Evolutionary conservation across 2,888 invertebrate species (phyloP).

Genomic region (Agonopterix arenella): DNA sequence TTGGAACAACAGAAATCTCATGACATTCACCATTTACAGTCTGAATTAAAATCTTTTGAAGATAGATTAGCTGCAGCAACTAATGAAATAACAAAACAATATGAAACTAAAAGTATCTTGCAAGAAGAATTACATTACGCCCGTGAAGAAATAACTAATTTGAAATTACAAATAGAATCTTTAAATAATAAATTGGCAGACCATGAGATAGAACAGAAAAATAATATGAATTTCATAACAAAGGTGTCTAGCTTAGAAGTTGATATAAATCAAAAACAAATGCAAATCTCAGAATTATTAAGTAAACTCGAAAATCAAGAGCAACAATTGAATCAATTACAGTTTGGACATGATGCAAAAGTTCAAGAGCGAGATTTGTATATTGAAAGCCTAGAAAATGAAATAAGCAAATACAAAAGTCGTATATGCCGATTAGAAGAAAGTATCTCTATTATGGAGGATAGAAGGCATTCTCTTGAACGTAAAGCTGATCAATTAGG

Average conservation of each 20-base stretch:
- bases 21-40: slow-evolving; percentile 32
- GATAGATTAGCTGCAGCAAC: slow-evolving; percentile 28
- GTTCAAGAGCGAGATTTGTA: slow-evolving; percentile 85
- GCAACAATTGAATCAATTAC: slow-evolving; percentile 51
- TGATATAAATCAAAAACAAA: slow-evolving; percentile 54
- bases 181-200: slow-evolving; percentile 59
- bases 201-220: slow-evolving; percentile 59
- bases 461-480: slow-evolving; percentile 77
- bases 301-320: slow-evolving; percentile 46
- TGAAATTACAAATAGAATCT: slow-evolving; percentile 43
- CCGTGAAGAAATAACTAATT: slow-evolving; percentile 38
- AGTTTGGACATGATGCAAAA: slow-evolving; percentile 79
- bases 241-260: slow-evolving; percentile 55
- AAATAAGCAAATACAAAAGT: slow-evolving; percentile 79
- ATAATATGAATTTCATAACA: slow-evolving; percentile 50
- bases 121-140: slow-evolving; percentile 38
- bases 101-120: slow-evolving; percentile 31
- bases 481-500: slow-evolving; percentile 79
- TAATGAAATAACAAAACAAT: slow-evolving; percentile 37
- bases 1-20: slow-evolving; percentile 44
- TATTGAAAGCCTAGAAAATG: slow-evolving; percentile 83
- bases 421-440: slow-evolving; percentile 82
- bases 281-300: slow-evolving; percentile 44
- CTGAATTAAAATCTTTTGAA: slow-evolving; percentile 35
- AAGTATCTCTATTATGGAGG: slow-evolving; percentile 77